Base-by-base conservation (phyloP, 2,888 invertebrate species). In the Fragum whitleyi region DNA sequence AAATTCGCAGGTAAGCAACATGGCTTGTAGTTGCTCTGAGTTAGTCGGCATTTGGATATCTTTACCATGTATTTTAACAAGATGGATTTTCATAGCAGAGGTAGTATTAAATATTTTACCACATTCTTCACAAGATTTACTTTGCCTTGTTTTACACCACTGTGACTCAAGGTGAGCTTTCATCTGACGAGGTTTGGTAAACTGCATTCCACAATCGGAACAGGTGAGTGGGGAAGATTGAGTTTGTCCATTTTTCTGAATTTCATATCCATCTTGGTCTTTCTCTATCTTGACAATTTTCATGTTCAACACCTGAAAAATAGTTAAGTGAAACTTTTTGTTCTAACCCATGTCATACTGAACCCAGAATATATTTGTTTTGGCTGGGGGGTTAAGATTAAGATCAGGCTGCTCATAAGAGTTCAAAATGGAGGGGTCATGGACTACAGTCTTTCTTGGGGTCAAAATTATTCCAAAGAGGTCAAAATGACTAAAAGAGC, bases 51-150 rank as follows among this genome's bases (percentile, higher is more conserved):
- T 65, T 23, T 39, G 21, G 7, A 65, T 65, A 23, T 65, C 26
- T 6, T 32, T n/a, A 42, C 65, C 65, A 14, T 65, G 65, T 0
- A 65, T 16, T 65, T 65, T 65, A 1, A 42, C 65, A 65, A 65
- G 65, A 42, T 65, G 65, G 23, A 65, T 36, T 42, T 65, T 39
- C 23, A 65, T 19, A 6, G 65, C 32, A 11, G 32, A 32, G n/a
- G 65, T 21, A n/a, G 21, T 21, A 26, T 26, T 65, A 14, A 65
- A 65, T 23, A 16, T 42, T 16, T 65, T 65, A 26, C 36, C 36
- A 26, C 65, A 65, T 14, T 36, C 36, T 2, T 42, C 36, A 23
- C 65, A 65, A 7, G 7, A 3, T 42, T 39, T 65, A 21, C 23
- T 65, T 26, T 65, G n/a, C 6, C 32, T 14, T n/a, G 14, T 6